Percentiles rank a stretch among this genome's conserved stretches.
phyloP scores from a whole-genome alignment of 2,888 invertebrate species.

The Lasioglossum calceatum region DNA sequence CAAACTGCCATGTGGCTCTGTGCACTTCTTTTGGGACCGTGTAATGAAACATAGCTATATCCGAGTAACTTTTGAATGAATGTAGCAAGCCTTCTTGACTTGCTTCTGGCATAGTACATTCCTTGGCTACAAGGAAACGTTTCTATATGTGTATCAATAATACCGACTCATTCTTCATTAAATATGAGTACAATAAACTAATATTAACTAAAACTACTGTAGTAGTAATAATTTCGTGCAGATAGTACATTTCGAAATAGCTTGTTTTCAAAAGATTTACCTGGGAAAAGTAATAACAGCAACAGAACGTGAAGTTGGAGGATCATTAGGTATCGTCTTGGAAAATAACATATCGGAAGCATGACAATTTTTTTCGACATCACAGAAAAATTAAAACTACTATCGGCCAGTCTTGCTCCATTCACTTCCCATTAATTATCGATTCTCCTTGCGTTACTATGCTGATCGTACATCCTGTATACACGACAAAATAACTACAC shows the following conservation, averaged over 20 bases:
- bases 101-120: constrained; percentile 81
- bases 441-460: constrained; percentile 26
- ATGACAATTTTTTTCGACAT: constrained; percentile 58
- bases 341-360: constrained; percentile 60
- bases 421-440: constrained; percentile 48
- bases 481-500: constrained; percentile 32
- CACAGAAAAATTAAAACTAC: constrained; percentile 43
- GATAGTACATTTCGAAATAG: not conserved
- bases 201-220: not conserved
- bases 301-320: constrained; percentile 49
- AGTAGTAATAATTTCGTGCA: not conserved
- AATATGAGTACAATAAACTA: not conserved
- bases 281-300: constrained; percentile 61
- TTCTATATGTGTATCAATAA: not conserved
- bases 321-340: constrained; percentile 36
- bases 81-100: constrained; percentile 85
- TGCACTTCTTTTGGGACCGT: constrained; percentile 84
- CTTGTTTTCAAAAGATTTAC: constrained; percentile 52
- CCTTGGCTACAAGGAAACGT: constrained; percentile 36
- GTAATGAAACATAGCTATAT: constrained; percentile 85
- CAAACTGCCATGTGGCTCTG: constrained; percentile 85
- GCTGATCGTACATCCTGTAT: constrained; percentile 47
- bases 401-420: constrained; percentile 27
- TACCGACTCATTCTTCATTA: not conserved
- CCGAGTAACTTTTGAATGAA: constrained; percentile 84